Percentiles rank a stretch among this genome's conserved stretches.
These are phyloP conservation scores for Hedychridium roseum DNA, from an alignment of 2,888 invertebrate species.

Conservation along the genomic window DNA sequence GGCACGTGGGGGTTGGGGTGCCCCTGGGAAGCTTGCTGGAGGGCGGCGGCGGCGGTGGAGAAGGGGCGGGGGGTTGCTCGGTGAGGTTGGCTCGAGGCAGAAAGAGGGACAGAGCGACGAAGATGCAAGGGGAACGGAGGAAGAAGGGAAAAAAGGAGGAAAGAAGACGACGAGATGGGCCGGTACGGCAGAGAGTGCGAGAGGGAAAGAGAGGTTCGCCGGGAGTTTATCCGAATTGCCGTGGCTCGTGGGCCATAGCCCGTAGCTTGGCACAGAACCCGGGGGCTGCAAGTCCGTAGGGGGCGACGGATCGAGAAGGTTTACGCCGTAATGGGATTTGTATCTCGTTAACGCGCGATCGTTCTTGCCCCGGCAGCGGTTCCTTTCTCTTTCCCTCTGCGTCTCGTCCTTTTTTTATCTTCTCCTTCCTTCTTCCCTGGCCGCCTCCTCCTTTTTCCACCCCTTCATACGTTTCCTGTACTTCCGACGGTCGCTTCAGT, in stretches of 20 bases:
- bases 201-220: slow-evolving; percentile 23
- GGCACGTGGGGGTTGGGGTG: slow-evolving; percentile 44
- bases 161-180: neutral
- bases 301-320: slow-evolving; percentile 62
- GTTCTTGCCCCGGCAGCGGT: slow-evolving; percentile 55
- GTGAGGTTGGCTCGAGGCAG: slow-evolving; percentile 11
- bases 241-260: slow-evolving; percentile 57
- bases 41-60: slow-evolving; percentile 22
- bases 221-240: slow-evolving; percentile 60
- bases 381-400: slow-evolving; percentile 22
- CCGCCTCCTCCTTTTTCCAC: slow-evolving; percentile 18
- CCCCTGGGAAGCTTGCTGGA: slow-evolving; percentile 24
- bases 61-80: slow-evolving; percentile 25
- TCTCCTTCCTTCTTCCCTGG: slow-evolving; percentile 10
- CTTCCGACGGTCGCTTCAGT: slow-evolving; percentile 5
- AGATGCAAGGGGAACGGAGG: slow-evolving; percentile 9
- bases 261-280: slow-evolving; percentile 41
- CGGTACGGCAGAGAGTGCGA: slow-evolving; percentile 11
- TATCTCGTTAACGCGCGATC: slow-evolving; percentile 64
- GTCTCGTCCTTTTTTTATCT: slow-evolving; percentile 14
- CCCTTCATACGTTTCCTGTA: slow-evolving; percentile 13
- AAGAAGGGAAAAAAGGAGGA: slow-evolving; percentile 4
- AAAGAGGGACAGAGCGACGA: slow-evolving; percentile 6
- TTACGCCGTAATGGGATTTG: slow-evolving; percentile 64
- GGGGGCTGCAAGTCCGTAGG: slow-evolving; percentile 56